Evolutionary conservation across 2,113 vertebrate species (phyloP), one percentile per base, ranked within the genome.

Genomic region (Anthoscopus minutus): DNA sequence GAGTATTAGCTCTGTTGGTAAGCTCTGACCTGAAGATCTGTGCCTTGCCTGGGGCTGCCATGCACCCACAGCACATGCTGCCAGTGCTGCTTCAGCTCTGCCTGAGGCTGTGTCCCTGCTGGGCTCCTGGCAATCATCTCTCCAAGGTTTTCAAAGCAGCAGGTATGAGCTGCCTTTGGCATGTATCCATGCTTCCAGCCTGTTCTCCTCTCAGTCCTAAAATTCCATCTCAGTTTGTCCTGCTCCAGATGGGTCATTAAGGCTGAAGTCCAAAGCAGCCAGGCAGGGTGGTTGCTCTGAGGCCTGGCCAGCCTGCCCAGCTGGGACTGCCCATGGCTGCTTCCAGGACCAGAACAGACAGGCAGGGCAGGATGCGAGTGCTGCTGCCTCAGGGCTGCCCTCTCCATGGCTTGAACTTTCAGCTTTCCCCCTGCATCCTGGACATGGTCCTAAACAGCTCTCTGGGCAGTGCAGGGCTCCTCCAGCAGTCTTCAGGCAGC

Each of bases 81-180:
- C 37, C 0, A 0, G n/a, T 58, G 48, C 47, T 70, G 57, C 51
- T 78, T 38, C 44, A 7, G 53, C 74, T 38, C 66, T 87, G 56
- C 44, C 31, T 1, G 4, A 13, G 31, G 31, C 87, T 1, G 0
- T 57, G 65, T 27, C 65, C 64, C 56, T 33, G 33, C n/a, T 44
- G 17, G n/a, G 56, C 40, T 94, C 31, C 85, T 67, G 66, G 44
- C 61, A 87, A 27, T 10, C 35, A 37, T 30, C 35, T 70, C 31
- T 71, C 31, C 30, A 50, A 73, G 27, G 44, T 78, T 95, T 94
- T 66, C 48, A 25, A 44, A 79, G 45, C 51, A 79, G 42, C 61
- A 33, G 57, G 25, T 69, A 40, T 33, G 45, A 28, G n/a, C 74
- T 92, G 82, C 74, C 23, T 85, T 78, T 85, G 74, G 53, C 57